phyloP scores from a whole-genome alignment of 2,797 vertebrate genomes.

The Sebastolobus alascanus region DNA sequence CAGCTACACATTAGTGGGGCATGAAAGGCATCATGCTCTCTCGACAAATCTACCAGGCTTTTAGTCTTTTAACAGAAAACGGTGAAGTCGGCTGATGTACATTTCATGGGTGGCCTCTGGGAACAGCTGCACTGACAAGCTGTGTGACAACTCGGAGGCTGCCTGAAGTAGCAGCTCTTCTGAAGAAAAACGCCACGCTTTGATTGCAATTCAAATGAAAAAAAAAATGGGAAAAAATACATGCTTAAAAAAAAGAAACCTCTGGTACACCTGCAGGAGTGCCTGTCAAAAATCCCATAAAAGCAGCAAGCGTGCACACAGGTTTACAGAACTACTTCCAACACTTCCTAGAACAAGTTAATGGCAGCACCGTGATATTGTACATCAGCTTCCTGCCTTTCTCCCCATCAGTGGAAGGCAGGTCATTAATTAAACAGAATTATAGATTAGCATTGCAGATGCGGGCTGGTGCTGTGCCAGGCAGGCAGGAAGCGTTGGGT shows the following conservation, averaged over 20 bases:
- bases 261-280: conserved; percentile 53
- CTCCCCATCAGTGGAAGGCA: conserved; percentile 27
- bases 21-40: conserved; percentile 51
- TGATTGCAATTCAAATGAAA: conserved; percentile 59
- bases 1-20: conserved; percentile 39
- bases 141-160: conserved; percentile 61
- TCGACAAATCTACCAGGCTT: conserved; percentile 57
- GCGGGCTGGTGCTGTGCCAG: conserved; percentile 73
- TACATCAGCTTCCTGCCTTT: conserved; percentile 37
- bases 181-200: conserved; percentile 41
- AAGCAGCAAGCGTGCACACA: conserved; percentile 11
- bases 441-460: conserved; percentile 81
- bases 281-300: conserved; percentile 39
- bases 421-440: conserved; percentile 83
- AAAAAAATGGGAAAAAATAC: conserved; percentile 4
- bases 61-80: conserved; percentile 52
- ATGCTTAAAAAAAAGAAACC: conserved; percentile 11
- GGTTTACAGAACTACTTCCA: conserved; percentile 35
- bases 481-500: conserved; percentile 48
- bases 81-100: conserved; percentile 54
- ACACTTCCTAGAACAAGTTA: conserved; percentile 35
- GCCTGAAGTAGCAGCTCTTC: conserved; percentile 40
- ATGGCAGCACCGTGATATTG: conserved; percentile 31
- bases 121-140: conserved; percentile 57
- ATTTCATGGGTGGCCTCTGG: conserved; percentile 64